Conservation (phyloP, 2,113 vertebrate species). For the Hydropotes inermis region DNA sequence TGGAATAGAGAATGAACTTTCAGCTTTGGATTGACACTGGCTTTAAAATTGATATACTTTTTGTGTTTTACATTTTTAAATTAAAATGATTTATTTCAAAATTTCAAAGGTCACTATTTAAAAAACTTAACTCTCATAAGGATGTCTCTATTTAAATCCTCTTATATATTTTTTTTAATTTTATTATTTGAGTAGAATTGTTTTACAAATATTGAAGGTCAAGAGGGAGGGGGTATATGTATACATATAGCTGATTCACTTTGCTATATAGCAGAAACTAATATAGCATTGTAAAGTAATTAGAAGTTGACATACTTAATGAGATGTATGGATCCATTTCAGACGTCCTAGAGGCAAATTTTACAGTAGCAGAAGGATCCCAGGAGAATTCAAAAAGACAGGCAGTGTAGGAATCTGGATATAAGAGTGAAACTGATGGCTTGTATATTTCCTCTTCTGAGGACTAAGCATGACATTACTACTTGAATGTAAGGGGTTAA, state of each 20-base stretch:
- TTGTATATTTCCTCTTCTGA: not conserved
- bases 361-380: not conserved
- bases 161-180: not conserved
- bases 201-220: not conserved
- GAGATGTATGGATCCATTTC: not conserved
- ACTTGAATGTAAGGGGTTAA: not conserved
- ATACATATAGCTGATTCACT: not conserved
- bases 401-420: not conserved
- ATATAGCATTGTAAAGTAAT: not conserved
- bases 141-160: not conserved
- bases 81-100: not conserved
- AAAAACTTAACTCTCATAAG: not conserved
- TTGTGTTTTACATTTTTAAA: not conserved
- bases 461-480: not conserved
- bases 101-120: not conserved
- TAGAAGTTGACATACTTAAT: not conserved
- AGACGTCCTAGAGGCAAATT: not conserved
- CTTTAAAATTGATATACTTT: not conserved
- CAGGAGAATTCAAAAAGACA: not conserved
- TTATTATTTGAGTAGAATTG: not conserved
- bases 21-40: not conserved
- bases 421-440: not conserved
- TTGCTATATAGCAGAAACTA: not conserved
- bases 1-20: slow-evolving; percentile 7
- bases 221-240: not conserved